Percentiles rank a stretch among this genome's conserved stretches.
Evolutionary conservation across 2,888 invertebrate genomes (phyloP).

Genomic region (Chloroclysta siterata): DNA sequence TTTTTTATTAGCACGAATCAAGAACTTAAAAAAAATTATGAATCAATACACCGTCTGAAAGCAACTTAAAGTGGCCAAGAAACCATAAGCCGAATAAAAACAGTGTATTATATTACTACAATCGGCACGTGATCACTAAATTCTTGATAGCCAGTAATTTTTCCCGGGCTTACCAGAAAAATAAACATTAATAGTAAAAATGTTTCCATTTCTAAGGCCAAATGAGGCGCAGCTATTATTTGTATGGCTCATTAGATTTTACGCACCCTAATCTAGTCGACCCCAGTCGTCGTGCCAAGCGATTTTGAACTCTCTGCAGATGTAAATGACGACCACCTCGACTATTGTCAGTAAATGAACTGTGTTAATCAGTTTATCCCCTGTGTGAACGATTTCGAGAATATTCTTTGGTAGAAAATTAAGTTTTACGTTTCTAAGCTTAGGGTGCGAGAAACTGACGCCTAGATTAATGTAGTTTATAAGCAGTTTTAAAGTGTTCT

Average conservation of each 20-base stretch:
- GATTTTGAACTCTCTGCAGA: slow-evolving; percentile 65
- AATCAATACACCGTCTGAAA: neutral
- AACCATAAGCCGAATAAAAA: neutral
- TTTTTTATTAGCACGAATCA: too few relatives aligned
- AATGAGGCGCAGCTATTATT: slow-evolving; percentile 69
- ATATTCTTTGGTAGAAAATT: slow-evolving; percentile 9
- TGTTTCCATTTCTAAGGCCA: slow-evolving; percentile 49
- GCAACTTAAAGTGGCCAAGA: neutral
- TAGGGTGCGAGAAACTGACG: neutral
- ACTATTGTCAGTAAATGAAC: slow-evolving; percentile 59
- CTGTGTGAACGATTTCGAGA: slow-evolving; percentile 57
- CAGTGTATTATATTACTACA: neutral
- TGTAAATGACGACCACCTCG: slow-evolving; percentile 58
- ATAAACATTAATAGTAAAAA: slow-evolving; percentile 28
- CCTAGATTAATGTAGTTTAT: too few relatives aligned
- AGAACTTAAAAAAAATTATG: too few relatives aligned
- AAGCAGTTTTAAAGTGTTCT: too few relatives aligned
- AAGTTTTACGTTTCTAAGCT: neutral
- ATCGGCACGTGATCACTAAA: slow-evolving; percentile 3
- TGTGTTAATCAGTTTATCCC: slow-evolving; percentile 65
- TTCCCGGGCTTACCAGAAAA: slow-evolving; percentile 14
- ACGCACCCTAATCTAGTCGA: slow-evolving; percentile 63
- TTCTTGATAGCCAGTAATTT: slow-evolving; percentile 5
- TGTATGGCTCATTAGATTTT: slow-evolving; percentile 73
- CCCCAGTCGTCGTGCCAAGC: slow-evolving; percentile 52